These are phyloP conservation scores for Dendrocincla tyrannina DNA, from an alignment of 2,797 vertebrate species.

Conservation along the genomic window DNA sequence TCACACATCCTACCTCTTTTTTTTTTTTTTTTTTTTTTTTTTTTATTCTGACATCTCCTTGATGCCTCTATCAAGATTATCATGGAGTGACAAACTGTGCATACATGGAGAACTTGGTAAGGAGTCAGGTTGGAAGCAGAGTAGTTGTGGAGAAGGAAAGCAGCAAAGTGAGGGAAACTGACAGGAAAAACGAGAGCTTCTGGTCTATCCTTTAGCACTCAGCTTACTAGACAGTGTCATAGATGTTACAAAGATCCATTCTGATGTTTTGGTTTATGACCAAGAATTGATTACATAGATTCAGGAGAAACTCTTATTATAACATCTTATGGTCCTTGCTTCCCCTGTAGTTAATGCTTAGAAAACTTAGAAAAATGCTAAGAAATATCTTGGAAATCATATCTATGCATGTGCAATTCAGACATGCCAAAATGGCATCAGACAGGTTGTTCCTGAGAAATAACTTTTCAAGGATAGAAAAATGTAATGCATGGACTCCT, in stretches of 20 bases:
- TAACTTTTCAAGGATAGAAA: neutral
- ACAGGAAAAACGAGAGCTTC: neutral
- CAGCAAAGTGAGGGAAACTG: neutral
- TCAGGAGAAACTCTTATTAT: neutral
- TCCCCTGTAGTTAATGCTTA: neutral
- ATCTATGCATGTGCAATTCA: neutral
- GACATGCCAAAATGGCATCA: neutral
- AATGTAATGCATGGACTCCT: neutral
- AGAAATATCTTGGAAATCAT: neutral
- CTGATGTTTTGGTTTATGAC: neutral
- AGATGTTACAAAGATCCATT: neutral
- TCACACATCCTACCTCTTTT: neutral
- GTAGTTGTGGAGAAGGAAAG: neutral
- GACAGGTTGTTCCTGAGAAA: neutral
- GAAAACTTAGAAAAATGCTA: neutral
- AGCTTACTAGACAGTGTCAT: neutral
- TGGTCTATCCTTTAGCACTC: neutral
- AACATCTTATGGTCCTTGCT: neutral
- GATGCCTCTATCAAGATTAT: constrained; percentile 3
- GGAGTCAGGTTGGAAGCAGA: neutral
- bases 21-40: neutral
- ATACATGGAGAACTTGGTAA: neutral
- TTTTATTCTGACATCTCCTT: neutral
- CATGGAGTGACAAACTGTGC: neutral
- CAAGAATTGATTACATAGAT: neutral